phyloP scores from a whole-genome alignment of 2,113 vertebrate species.

The Hemibagrus wyckioides region DNA sequence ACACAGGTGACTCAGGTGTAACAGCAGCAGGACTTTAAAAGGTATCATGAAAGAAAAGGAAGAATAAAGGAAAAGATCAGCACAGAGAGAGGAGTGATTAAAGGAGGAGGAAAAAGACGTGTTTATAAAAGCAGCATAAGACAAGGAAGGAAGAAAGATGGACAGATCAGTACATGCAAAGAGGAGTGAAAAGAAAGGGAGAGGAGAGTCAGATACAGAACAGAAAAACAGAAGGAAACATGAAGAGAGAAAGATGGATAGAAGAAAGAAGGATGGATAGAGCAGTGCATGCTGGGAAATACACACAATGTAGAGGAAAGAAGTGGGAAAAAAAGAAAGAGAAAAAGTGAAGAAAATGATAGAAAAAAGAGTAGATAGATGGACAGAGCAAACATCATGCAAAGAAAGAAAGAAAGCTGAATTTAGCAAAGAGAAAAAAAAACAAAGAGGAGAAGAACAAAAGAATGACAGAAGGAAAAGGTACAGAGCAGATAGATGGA shows the following conservation, averaged over 20 bases:
- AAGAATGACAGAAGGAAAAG: not conserved
- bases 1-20: not conserved
- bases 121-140: not conserved
- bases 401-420: too few species aligned
- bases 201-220: not conserved
- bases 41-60: not conserved
- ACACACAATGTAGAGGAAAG: not conserved
- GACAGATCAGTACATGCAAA: not conserved
- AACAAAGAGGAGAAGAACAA: too few species aligned
- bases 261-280: not conserved
- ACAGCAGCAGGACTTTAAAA: not conserved
- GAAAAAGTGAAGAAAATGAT: too few species aligned
- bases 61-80: not conserved
- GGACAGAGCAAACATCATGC: too few species aligned
- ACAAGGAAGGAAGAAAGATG: not conserved
- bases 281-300: constrained; percentile 1
- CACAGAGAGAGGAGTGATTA: not conserved
- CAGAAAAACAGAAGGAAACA: not conserved
- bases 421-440: too few species aligned
- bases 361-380: too few species aligned
- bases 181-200: not conserved
- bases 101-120: not conserved
- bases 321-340: not conserved
- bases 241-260: not conserved
- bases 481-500: not conserved